Evolutionary conservation across 2,113 vertebrate genomes (phyloP).

Genomic region (Oncorhynchus nerka): DNA sequence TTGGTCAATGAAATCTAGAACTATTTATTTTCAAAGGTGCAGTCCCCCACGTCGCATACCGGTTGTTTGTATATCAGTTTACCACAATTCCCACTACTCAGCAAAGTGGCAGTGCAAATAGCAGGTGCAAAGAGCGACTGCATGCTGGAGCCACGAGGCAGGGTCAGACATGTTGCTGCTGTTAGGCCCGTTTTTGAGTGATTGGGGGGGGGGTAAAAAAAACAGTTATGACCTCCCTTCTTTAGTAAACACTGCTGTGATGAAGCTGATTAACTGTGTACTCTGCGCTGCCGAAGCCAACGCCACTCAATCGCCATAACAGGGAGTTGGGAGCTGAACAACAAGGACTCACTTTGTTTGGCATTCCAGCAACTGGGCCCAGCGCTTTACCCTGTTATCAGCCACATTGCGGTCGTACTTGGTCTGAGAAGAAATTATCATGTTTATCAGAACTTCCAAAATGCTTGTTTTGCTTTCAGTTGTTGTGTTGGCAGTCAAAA

Average conservation of each 20-base stretch:
- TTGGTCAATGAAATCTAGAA: background rate
- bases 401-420: no score
- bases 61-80: slow-evolving; percentile 23
- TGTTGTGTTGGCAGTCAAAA: no score
- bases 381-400: background rate
- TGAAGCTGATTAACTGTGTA: slow-evolving; percentile 22
- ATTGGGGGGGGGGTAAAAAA: background rate
- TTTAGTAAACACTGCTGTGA: slow-evolving; percentile 27
- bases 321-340: slow-evolving; percentile 1
- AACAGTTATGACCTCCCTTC: background rate
- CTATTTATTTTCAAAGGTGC: background rate
- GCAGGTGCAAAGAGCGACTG: slow-evolving; percentile 44
- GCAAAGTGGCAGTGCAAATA: slow-evolving; percentile 30
- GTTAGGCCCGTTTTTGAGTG: slow-evolving; percentile 9
- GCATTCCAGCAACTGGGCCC: background rate
- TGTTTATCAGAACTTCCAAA: no score
- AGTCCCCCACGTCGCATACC: slow-evolving; percentile 6
- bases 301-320: background rate
- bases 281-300: slow-evolving; percentile 1
- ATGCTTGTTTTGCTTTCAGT: no score
- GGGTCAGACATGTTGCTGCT: slow-evolving; percentile 21
- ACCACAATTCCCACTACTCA: slow-evolving; percentile 18
- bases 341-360: background rate
- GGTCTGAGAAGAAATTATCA: no score
- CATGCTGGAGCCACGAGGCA: background rate